Percentiles rank a stretch among this genome's conserved stretches.
Conservation (phyloP, 2,888 invertebrate species). For the Uloborus plumipes region DNA sequence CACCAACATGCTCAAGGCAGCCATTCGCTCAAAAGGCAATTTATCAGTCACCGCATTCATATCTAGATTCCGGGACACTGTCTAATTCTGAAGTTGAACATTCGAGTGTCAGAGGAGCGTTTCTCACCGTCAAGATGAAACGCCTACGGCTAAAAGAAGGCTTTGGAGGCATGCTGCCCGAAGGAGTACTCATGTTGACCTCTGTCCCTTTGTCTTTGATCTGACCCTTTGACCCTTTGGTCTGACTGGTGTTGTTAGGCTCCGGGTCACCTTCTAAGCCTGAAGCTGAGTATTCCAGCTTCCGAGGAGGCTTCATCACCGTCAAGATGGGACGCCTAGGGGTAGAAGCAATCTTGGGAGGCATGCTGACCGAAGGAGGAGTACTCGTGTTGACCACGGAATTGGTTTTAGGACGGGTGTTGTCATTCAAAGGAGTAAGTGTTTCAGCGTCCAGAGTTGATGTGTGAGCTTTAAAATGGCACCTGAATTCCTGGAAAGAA, state of each 20-base stretch:
- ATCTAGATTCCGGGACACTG: slow-evolving; percentile 14
- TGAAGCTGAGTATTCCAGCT: too few species aligned
- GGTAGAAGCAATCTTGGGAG: too few species aligned
- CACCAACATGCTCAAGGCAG: not conserved
- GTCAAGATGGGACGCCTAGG: too few species aligned
- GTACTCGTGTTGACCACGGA: too few species aligned
- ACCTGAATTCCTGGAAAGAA: slow-evolving; percentile 30
- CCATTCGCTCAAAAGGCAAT: not conserved
- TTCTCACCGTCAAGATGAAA: not conserved
- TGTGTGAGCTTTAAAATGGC: slow-evolving; percentile 34
- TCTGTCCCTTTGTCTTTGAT: too few species aligned
- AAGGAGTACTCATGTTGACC: not conserved
- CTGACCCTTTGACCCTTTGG: too few species aligned
- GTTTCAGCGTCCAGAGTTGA: slow-evolving; percentile 7
- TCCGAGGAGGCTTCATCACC: too few species aligned
- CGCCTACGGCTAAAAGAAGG: not conserved
- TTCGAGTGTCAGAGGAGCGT: not conserved
- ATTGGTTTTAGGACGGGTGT: not conserved
- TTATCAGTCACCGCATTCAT: slow-evolving; percentile 12
- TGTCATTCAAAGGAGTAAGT: not conserved
- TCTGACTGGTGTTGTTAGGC: too few species aligned
- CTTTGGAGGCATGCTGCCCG: not conserved
- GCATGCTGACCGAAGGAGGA: too few species aligned
- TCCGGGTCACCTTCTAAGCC: too few species aligned
- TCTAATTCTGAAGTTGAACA: slow-evolving; percentile 8